Percentiles rank a stretch among this genome's conserved stretches.
Conservation (phyloP, 1,140 invertebrate species). For the Caenorhabditis inopinata region DNA sequence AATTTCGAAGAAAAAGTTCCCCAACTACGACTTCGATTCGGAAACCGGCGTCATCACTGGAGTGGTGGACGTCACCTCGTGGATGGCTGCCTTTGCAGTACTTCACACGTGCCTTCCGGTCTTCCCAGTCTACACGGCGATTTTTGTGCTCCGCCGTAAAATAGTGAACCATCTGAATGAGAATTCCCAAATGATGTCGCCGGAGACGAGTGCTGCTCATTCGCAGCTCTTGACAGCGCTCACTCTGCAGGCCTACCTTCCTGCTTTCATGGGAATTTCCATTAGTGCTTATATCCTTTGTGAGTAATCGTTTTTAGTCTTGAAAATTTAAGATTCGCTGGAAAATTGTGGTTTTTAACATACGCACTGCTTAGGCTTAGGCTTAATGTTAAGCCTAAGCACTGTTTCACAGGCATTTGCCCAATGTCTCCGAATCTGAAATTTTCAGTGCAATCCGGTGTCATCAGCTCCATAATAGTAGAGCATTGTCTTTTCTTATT, state of each 20-base stretch:
- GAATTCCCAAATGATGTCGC: not conserved
- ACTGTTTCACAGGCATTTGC: too few species aligned
- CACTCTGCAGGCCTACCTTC: not conserved
- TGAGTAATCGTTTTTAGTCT: too few species aligned
- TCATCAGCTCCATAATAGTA: not conserved
- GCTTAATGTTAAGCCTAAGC: too few species aligned
- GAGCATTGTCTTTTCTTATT: not conserved
- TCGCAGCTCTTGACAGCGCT: not conserved
- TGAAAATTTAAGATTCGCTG: too few species aligned
- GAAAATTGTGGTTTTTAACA: too few species aligned
- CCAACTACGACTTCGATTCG: not conserved
- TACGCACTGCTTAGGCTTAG: too few species aligned
- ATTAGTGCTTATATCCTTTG: too few species aligned
- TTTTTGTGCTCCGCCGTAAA: not conserved
- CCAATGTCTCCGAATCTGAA: too few species aligned
- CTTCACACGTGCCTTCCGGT: not conserved
- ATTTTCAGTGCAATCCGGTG: too few species aligned
- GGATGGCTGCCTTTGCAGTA: not conserved
- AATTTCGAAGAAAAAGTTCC: not conserved
- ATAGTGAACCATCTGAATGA: not conserved
- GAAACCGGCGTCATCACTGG: not conserved
- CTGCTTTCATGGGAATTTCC: not conserved
- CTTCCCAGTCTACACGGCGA: not conserved
- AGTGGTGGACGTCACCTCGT: not conserved
- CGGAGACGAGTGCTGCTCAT: not conserved